phyloP scores from a whole-genome alignment of 2,888 invertebrate genomes.

The Prosapia bicincta region DNA sequence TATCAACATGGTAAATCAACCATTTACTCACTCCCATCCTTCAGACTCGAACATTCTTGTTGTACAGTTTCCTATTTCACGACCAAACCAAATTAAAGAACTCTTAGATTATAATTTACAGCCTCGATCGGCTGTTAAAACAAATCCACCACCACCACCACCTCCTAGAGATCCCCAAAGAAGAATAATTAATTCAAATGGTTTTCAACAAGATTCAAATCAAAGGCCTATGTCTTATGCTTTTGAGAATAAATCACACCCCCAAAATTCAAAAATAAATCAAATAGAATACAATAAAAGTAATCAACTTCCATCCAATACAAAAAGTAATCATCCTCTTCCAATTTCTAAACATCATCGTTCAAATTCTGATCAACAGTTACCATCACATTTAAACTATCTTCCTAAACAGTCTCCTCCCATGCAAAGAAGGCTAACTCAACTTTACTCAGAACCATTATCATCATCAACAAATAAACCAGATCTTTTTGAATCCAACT shows the following conservation, averaged over 20 bases:
- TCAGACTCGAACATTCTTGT: constrained; percentile 18
- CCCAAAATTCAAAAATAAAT: constrained; percentile 29
- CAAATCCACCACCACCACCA: constrained; percentile 56
- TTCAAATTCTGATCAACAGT: constrained; percentile 35
- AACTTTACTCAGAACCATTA: not conserved
- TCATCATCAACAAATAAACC: not conserved
- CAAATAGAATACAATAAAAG: constrained; percentile 33
- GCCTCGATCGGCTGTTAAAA: not conserved
- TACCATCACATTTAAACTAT: constrained; percentile 9
- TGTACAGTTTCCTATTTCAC: constrained; percentile 21
- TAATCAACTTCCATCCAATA: constrained; percentile 48
- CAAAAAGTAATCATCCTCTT: constrained; percentile 52
- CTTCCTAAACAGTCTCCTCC: constrained; percentile 10
- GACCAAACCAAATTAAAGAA: constrained; percentile 10
- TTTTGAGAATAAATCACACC: constrained; percentile 45
- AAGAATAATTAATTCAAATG: constrained; percentile 47
- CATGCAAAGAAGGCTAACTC: not conserved
- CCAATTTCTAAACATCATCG: constrained; percentile 23
- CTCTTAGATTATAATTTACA: not conserved
- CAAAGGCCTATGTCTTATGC: constrained; percentile 54
- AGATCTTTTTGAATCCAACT: constrained; percentile 6
- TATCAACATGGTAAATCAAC: constrained; percentile 13
- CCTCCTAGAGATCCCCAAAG: constrained; percentile 74
- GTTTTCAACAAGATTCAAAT: constrained; percentile 37
- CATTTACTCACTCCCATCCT: constrained; percentile 17